Percentiles rank a stretch among this genome's conserved stretches.
phyloP scores from a whole-genome alignment of 2,888 invertebrate species.

The Microctonus brassicae region DNA sequence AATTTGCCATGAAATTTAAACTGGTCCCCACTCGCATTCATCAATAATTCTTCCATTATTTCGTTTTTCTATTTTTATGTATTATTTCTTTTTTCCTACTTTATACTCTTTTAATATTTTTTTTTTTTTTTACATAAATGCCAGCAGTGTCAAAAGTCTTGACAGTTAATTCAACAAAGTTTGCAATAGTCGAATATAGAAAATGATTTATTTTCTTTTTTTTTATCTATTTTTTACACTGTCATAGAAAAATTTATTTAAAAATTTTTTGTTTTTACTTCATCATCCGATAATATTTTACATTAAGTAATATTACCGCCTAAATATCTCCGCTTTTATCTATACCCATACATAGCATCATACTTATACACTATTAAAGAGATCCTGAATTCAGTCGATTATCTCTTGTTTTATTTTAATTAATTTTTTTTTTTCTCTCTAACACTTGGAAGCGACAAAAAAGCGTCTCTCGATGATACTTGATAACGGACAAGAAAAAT shows the following conservation, averaged over 20 bases:
- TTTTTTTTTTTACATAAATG: conserved; percentile 18
- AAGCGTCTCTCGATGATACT: background rate
- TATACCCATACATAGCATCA: conserved; percentile 7
- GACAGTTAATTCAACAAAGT: background rate
- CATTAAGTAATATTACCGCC: conserved; percentile 20
- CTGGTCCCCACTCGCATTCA: conserved; percentile 29
- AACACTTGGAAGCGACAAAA: background rate
- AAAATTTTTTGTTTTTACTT: background rate
- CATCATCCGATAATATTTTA: conserved; percentile 11
- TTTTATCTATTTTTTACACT: background rate
- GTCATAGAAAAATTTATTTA: background rate
- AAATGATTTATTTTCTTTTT: background rate
- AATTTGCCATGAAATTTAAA: conserved; percentile 29
- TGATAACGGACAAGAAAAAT: background rate
- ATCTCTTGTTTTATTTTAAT: conserved; percentile 3
- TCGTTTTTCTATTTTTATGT: background rate
- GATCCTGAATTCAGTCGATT: conserved; percentile 3
- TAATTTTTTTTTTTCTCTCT: background rate
- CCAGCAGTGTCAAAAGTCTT: conserved; percentile 9
- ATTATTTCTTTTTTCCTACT: background rate
- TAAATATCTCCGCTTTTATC: conserved; percentile 26
- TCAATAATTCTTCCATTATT: conserved; percentile 20
- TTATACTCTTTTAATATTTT: background rate
- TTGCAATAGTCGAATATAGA: background rate
- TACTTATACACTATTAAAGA: background rate